Conservation (phyloP, 2,888 invertebrate species). For the Marasmarcha lunaedactyla region DNA sequence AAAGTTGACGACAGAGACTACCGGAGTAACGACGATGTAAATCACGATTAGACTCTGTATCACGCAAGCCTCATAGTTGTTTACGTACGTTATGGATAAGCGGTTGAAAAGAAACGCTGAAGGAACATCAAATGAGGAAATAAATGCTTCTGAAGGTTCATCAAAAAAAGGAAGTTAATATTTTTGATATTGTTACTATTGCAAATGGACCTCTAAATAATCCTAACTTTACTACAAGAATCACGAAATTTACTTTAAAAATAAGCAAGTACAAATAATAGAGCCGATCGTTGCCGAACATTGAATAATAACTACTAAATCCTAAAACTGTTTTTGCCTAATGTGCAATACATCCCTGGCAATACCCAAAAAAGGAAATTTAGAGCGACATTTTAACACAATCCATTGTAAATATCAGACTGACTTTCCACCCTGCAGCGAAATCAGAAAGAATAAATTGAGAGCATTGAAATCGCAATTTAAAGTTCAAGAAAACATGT, state of each 20-base stretch:
- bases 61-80: slow-evolving; percentile 7
- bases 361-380: slow-evolving; percentile 14
- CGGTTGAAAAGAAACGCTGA: too few relatives aligned
- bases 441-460: slow-evolving; percentile 17
- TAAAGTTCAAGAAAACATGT: too few relatives aligned
- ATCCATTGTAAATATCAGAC: slow-evolving; percentile 14
- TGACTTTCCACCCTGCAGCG: slow-evolving; percentile 15
- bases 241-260: slow-evolving; percentile 9
- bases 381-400: too few relatives aligned
- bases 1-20: too few relatives aligned
- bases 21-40: slow-evolving; percentile 9
- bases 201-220: background rate
- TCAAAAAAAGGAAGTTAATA: slow-evolving; percentile 5
- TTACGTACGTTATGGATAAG: too few relatives aligned
- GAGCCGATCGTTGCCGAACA: slow-evolving; percentile 6
- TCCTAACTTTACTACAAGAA: slow-evolving; percentile 1
- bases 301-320: slow-evolving; percentile 11
- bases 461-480: slow-evolving; percentile 16
- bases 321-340: slow-evolving; percentile 8
- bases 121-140: slow-evolving; percentile 10
- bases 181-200: background rate
- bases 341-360: slow-evolving; percentile 13
- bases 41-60: background rate
- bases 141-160: slow-evolving; percentile 7
- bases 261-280: slow-evolving; percentile 9